Conservation (phyloP, 2,888 invertebrate genomes). For the Patella ulyssiponensis region DNA sequence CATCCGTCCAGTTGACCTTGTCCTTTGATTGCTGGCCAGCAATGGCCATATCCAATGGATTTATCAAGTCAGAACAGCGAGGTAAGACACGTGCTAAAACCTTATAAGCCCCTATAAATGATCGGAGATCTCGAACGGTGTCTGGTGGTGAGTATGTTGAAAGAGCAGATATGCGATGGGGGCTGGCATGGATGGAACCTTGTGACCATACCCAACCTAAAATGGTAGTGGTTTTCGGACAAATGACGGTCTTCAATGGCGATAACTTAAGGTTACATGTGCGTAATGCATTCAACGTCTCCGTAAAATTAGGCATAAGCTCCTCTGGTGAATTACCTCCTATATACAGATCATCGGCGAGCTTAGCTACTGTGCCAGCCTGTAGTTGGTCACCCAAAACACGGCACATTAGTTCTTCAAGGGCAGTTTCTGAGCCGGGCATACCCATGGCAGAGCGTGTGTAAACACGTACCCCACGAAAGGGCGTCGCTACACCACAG, state of each 20-base stretch:
- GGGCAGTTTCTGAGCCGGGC: conserved; percentile 45
- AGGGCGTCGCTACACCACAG: conserved; percentile 45
- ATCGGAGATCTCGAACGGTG: no score
- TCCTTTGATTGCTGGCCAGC: no score
- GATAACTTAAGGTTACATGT: conserved; percentile 8
- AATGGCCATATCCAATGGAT: no score
- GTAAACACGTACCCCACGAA: conserved; percentile 39
- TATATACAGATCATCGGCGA: conserved; percentile 44
- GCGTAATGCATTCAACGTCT: conserved; percentile 35
- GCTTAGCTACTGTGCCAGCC: conserved; percentile 36
- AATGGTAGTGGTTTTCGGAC: not conserved
- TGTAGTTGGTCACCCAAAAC: conserved; percentile 39
- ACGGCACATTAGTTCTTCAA: conserved; percentile 41
- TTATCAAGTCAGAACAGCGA: no score
- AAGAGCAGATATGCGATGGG: no score
- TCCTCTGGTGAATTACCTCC: conserved; percentile 36
- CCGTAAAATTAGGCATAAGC: conserved; percentile 31
- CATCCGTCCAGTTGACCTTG: no score
- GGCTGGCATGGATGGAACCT: not conserved
- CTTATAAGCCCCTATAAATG: no score
- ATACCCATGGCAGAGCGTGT: conserved; percentile 46
- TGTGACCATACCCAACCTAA: not conserved
- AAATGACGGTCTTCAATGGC: not conserved
- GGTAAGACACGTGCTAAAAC: no score
- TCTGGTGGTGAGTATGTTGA: no score